A percentile compares a stretch with the other conserved stretches of the same genome.
phyloP scores from a whole-genome alignment of 2,797 vertebrate genomes.

The Lepilemur septentrionalis region DNA sequence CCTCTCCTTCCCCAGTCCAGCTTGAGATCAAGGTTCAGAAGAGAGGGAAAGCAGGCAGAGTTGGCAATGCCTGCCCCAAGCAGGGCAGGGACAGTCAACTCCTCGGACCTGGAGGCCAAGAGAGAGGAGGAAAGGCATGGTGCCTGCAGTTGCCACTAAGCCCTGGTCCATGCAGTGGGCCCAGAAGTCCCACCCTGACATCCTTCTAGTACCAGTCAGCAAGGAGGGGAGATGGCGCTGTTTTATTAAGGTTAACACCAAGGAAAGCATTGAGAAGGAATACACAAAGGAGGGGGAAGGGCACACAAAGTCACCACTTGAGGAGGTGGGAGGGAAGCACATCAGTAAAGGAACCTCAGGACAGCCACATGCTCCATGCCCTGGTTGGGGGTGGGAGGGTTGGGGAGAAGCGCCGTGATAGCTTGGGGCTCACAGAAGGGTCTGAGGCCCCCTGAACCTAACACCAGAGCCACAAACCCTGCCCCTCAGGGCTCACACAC shows the following conservation, averaged over 20 bases:
- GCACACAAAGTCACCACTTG: slow-evolving; percentile 72
- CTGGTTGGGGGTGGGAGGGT: slow-evolving; percentile 27
- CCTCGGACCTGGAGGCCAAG: slow-evolving; percentile 8
- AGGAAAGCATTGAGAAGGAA: slow-evolving; percentile 66
- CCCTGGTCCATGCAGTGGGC: not conserved
- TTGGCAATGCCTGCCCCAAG: not conserved
- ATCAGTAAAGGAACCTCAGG: slow-evolving; percentile 68
- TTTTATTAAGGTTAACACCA: slow-evolving; percentile 79
- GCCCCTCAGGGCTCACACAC: slow-evolving; percentile 79
- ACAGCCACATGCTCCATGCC: slow-evolving; percentile 79
- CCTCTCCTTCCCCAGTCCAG: not conserved
- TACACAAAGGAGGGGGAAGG: slow-evolving; percentile 64
- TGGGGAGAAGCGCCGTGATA: slow-evolving; percentile 45
- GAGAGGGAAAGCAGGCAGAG: not conserved
- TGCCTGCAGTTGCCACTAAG: slow-evolving; percentile 22
- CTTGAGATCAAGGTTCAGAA: slow-evolving; percentile 8
- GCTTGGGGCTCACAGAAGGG: slow-evolving; percentile 43
- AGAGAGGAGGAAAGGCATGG: not conserved
- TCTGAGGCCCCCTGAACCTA: slow-evolving; percentile 59
- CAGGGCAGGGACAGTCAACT: not conserved
- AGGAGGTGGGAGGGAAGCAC: slow-evolving; percentile 58
- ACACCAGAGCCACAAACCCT: slow-evolving; percentile 73
- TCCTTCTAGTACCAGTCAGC: slow-evolving; percentile 66
- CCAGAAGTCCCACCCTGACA: slow-evolving; percentile 48
- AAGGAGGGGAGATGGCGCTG: slow-evolving; percentile 73